These are phyloP conservation scores for Danio albolineatus DNA, from an alignment of 2,797 vertebrate species.

Conservation along the genomic window DNA sequence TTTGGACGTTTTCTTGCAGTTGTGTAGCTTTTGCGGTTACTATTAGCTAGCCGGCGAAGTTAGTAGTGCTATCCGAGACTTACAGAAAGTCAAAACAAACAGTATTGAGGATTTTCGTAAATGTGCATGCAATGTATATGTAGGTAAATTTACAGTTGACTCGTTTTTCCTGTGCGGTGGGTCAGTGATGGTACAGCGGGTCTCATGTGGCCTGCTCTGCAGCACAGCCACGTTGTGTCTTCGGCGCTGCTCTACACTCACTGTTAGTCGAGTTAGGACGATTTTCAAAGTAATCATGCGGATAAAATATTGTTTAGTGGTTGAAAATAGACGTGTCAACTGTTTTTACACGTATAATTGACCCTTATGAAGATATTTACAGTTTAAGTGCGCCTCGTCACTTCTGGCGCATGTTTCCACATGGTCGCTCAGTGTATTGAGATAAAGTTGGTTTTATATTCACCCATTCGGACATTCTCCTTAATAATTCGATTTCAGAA, in stretches of 20 bases:
- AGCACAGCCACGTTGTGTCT: slow-evolving; percentile 40
- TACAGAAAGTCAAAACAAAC: too few species aligned
- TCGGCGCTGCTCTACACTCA: background rate
- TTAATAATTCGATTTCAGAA: too few species aligned
- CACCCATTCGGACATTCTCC: too few species aligned
- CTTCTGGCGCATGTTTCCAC: background rate
- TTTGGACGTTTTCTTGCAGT: fast-evolving
- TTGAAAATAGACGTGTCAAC: too few species aligned
- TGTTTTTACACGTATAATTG: background rate
- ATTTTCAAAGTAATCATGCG: background rate
- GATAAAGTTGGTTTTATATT: too few species aligned
- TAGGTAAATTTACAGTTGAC: background rate
- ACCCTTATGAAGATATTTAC: too few species aligned
- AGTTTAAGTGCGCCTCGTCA: too few species aligned
- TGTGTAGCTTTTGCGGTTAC: fast-evolving
- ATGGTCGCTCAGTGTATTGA: background rate
- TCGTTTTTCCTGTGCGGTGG: background rate
- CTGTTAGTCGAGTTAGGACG: background rate
- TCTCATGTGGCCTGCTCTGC: background rate
- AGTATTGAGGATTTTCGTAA: background rate
- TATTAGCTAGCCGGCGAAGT: background rate
- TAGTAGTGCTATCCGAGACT: background rate
- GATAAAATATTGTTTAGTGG: background rate
- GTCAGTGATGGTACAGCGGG: too few species aligned
- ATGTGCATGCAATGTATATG: fast-evolving